These are phyloP conservation scores for Reinhardtius hippoglossoides DNA, from an alignment of 2,113 vertebrate genomes.

Conservation along the genomic window DNA sequence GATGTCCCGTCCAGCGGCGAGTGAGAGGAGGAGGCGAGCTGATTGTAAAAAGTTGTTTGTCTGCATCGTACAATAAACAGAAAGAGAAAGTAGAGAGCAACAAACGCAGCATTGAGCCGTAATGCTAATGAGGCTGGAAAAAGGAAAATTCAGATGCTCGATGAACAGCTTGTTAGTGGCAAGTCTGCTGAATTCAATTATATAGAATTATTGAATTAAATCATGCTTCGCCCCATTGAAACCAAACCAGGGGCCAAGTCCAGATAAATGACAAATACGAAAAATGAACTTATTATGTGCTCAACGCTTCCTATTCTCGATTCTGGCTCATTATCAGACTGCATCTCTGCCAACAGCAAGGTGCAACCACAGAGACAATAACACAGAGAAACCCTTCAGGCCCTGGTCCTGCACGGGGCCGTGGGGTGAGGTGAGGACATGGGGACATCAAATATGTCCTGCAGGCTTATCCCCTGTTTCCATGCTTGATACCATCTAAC, in stretches of 20 bases:
- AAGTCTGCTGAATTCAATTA: not conserved
- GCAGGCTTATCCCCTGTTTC: not conserved
- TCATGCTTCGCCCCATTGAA: not conserved
- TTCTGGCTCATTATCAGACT: not conserved
- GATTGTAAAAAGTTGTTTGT: not conserved
- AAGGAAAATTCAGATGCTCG: not conserved
- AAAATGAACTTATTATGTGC: not conserved
- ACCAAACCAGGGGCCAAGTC: too few species aligned
- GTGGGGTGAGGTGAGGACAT: not conserved
- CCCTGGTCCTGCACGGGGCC: too few species aligned
- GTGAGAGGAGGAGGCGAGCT: too few species aligned
- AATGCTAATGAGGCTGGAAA: not conserved
- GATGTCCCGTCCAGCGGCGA: too few species aligned
- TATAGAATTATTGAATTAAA: not conserved
- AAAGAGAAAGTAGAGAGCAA: not conserved
- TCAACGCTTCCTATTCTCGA: not conserved
- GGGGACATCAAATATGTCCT: not conserved
- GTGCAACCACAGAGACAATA: too few species aligned
- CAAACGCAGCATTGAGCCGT: not conserved
- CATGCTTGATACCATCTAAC: too few species aligned
- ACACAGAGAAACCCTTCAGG: too few species aligned
- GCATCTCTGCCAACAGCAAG: not conserved
- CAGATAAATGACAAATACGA: not conserved
- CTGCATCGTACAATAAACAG: not conserved
- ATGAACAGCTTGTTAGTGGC: not conserved